Evolutionary conservation across 2,797 vertebrate genomes (phyloP).

Genomic region (Hylomyscus alleni): DNA sequence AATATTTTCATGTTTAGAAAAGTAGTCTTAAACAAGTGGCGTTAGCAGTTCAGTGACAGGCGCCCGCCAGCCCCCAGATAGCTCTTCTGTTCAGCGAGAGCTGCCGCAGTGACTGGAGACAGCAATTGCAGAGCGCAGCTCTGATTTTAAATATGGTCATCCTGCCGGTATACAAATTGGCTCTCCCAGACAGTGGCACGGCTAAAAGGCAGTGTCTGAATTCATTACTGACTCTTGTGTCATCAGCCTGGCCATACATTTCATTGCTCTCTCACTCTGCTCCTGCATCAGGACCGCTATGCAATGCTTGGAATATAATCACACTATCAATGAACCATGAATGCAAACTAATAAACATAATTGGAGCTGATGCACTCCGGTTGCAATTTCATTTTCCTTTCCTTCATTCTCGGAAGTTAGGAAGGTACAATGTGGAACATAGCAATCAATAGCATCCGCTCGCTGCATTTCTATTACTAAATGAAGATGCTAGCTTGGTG

Average conservation of each 20-base stretch:
- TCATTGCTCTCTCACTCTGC: slow-evolving; percentile 60
- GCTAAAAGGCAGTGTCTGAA: slow-evolving; percentile 68
- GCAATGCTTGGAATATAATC: slow-evolving; percentile 69
- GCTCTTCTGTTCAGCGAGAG: not conserved
- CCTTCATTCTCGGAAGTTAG: slow-evolving; percentile 43
- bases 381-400: slow-evolving; percentile 77
- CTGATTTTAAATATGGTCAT: slow-evolving; percentile 50
- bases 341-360: slow-evolving; percentile 83
- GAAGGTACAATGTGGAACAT: slow-evolving; percentile 66
- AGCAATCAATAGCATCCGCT: slow-evolving; percentile 58
- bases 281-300: slow-evolving; percentile 48
- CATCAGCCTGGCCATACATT: slow-evolving; percentile 57
- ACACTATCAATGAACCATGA: slow-evolving; percentile 73
- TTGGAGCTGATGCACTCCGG: slow-evolving; percentile 71
- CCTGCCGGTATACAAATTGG: slow-evolving; percentile 63
- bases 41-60: not conserved
- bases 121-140: not conserved
- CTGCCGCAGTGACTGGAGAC: not conserved
- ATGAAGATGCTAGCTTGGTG: slow-evolving; percentile 60
- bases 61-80: not conserved
- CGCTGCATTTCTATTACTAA: slow-evolving; percentile 45
- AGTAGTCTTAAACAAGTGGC: slow-evolving; percentile 35
- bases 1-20: slow-evolving; percentile 46
- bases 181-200: slow-evolving; percentile 60
- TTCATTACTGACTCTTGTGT: slow-evolving; percentile 60